phyloP scores from a whole-genome alignment of 2,113 vertebrate genomes.

The Alouatta palliata region DNA sequence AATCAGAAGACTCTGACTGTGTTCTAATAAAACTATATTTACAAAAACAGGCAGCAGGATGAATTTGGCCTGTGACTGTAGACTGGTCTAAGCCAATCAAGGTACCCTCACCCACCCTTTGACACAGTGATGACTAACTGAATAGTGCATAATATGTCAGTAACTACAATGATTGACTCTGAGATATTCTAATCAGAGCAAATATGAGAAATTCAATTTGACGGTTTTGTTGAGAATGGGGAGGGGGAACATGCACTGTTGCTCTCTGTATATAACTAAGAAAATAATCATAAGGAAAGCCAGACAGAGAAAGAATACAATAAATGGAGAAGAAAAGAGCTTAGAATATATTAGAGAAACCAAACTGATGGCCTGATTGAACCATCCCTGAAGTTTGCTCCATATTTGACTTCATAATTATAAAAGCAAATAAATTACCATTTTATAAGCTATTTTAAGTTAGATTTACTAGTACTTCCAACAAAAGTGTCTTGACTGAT shows the following conservation, averaged over 20 bases:
- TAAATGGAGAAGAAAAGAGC: not conserved
- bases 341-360: not conserved
- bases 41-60: not conserved
- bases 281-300: not conserved
- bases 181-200: not conserved
- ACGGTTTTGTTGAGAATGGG: not conserved
- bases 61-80: not conserved
- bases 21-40: conserved; percentile 37
- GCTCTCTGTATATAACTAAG: not conserved
- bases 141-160: not conserved
- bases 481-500: not conserved
- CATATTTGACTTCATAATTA: not conserved
- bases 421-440: conserved; percentile 16
- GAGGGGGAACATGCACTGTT: not conserved
- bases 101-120: not conserved
- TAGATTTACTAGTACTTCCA: not conserved
- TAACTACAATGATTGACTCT: not conserved
- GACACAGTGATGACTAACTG: not conserved
- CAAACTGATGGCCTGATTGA: not conserved
- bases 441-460: conserved; percentile 1
- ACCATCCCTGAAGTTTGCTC: not conserved
- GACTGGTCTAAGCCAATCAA: not conserved
- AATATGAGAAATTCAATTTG: not conserved
- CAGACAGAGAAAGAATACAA: not conserved
- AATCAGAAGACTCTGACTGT: not conserved